Evolutionary conservation across 2,888 invertebrate genomes (phyloP).

Genomic region (Pristionchus exspectatus): DNA sequence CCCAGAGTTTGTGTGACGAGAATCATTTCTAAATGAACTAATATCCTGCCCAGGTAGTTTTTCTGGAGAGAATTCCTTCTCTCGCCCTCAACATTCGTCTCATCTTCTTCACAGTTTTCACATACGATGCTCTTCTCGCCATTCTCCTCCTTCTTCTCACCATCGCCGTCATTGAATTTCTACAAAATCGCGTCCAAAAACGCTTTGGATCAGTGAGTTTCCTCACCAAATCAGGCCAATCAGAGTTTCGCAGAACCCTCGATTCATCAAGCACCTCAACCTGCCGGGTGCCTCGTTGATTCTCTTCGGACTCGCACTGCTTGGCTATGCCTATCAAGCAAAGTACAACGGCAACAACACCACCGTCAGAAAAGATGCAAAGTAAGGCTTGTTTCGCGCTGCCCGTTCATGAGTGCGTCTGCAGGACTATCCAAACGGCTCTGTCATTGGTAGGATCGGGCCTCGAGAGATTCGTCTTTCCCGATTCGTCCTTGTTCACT

Average conservation of each 20-base stretch:
- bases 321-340: neutral
- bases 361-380: neutral
- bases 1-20: too few relatives aligned
- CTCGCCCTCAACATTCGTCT: neutral
- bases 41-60: neutral
- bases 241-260: neutral
- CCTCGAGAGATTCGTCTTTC: neutral
- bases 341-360: slow-evolving; percentile 19
- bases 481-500: neutral
- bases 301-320: neutral
- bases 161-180: neutral
- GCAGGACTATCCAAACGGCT: neutral
- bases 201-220: neutral
- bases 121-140: neutral
- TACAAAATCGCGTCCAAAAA: neutral
- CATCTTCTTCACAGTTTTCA: slow-evolving; percentile 28
- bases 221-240: neutral
- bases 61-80: neutral
- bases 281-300: neutral
- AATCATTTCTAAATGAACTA: too few relatives aligned
- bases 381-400: neutral
- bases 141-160: neutral
- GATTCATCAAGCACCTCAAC: neutral
- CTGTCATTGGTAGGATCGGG: neutral
- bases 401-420: neutral